Conservation (phyloP, 2,888 invertebrate species). For the Mythimna impura region DNA sequence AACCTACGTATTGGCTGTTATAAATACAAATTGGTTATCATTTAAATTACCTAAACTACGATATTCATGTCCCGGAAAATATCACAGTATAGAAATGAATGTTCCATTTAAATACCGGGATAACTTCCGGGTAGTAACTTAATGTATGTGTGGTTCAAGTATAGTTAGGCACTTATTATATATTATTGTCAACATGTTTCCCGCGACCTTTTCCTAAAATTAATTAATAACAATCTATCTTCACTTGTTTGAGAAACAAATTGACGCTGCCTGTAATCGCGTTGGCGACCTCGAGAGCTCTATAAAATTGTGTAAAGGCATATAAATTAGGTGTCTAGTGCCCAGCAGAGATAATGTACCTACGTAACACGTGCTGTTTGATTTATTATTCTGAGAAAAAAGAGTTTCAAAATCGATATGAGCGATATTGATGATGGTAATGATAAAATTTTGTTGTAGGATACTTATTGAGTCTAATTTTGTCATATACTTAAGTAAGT, state of each 20-base stretch:
- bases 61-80: too few relatives aligned
- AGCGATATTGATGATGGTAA: too few relatives aligned
- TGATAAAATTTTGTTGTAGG: too few relatives aligned
- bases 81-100: too few relatives aligned
- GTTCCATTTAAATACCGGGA: constrained; percentile 1
- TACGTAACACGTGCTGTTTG: constrained; percentile 13
- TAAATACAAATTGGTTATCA: background rate
- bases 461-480: too few relatives aligned
- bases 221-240: constrained; percentile 60
- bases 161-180: too few relatives aligned
- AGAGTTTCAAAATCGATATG: background rate
- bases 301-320: constrained; percentile 58
- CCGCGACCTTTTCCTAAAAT: constrained; percentile 15
- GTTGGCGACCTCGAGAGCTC: constrained; percentile 54
- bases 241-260: constrained; percentile 63
- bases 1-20: background rate
- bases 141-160: background rate
- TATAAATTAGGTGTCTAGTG: constrained; percentile 47
- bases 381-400: background rate
- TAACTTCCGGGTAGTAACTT: too few relatives aligned
- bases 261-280: constrained; percentile 63
- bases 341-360: constrained; percentile 6
- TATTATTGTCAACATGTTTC: constrained; percentile 2
- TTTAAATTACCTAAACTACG: constrained; percentile 16
- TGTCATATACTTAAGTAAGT: too few relatives aligned